These are phyloP conservation scores for Varanus komodoensis DNA, from an alignment of 2,113 vertebrate genomes.

Conservation along the genomic window DNA sequence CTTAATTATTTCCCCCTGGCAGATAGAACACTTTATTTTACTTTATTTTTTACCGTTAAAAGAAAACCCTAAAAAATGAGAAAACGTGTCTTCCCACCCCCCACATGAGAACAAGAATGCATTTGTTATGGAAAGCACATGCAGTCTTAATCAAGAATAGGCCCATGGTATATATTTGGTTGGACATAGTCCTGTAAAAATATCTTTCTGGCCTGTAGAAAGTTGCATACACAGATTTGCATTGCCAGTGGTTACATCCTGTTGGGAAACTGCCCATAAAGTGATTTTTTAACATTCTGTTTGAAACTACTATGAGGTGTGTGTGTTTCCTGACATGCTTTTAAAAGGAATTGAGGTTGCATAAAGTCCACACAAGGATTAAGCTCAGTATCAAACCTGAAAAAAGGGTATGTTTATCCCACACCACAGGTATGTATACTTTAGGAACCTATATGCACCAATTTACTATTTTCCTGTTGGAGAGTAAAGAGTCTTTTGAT, in stretches of 20 bases:
- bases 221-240: slow-evolving; percentile 9
- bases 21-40: slow-evolving; percentile 1
- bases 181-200: slow-evolving; percentile 43
- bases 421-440: fast-evolving
- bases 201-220: neutral
- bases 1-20: neutral
- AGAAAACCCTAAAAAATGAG: neutral
- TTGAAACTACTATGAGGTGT: slow-evolving; percentile 27
- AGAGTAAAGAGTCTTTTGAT: neutral
- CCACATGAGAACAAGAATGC: slow-evolving; percentile 20
- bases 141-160: slow-evolving; percentile 19
- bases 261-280: slow-evolving; percentile 25
- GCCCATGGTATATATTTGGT: slow-evolving; percentile 13
- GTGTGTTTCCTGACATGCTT: neutral
- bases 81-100: neutral
- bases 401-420: slow-evolving; percentile 3
- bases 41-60: neutral
- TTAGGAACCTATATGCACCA: neutral
- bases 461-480: slow-evolving; percentile 12
- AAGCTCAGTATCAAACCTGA: neutral
- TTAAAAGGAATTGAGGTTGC: slow-evolving; percentile 16
- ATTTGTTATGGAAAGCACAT: slow-evolving; percentile 37
- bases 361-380: neutral
- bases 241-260: slow-evolving; percentile 30
- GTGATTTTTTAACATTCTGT: neutral